These are phyloP conservation scores for Rhopalosiphum nymphaeae DNA, from an alignment of 2,888 invertebrate species.

Conservation along the genomic window DNA sequence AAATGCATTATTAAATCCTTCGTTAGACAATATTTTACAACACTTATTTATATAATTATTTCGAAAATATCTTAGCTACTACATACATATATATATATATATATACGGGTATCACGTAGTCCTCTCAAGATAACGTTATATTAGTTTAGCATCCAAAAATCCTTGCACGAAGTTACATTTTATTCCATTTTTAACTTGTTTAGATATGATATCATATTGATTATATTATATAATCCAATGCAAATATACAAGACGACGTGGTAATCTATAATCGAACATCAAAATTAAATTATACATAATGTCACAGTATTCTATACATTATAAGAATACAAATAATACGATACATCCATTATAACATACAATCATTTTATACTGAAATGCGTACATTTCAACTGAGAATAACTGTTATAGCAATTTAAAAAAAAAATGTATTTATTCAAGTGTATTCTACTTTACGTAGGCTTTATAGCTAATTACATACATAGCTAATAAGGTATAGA, in stretches of 20 bases:
- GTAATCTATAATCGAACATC: background rate
- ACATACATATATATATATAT: background rate
- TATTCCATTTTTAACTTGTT: background rate
- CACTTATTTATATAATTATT: background rate
- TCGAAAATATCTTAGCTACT: background rate
- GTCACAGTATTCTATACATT: background rate
- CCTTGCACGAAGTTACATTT: background rate
- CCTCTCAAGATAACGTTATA: background rate
- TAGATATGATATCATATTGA: background rate
- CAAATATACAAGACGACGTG: background rate
- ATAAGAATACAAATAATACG: background rate
- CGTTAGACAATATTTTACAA: background rate
- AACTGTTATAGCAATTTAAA: background rate
- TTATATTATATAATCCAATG: background rate
- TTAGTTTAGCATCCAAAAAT: background rate
- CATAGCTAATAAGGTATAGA: background rate
- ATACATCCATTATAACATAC: background rate
- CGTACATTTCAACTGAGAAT: background rate
- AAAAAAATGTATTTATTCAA: conserved; percentile 33
- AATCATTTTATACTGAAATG: background rate
- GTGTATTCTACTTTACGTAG: background rate
- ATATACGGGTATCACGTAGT: background rate
- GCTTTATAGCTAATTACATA: background rate
- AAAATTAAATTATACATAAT: background rate
- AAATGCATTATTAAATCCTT: background rate